Base-by-base conservation (phyloP, 1,140 invertebrate genomes). In the Drosophila oshimai region DNA sequence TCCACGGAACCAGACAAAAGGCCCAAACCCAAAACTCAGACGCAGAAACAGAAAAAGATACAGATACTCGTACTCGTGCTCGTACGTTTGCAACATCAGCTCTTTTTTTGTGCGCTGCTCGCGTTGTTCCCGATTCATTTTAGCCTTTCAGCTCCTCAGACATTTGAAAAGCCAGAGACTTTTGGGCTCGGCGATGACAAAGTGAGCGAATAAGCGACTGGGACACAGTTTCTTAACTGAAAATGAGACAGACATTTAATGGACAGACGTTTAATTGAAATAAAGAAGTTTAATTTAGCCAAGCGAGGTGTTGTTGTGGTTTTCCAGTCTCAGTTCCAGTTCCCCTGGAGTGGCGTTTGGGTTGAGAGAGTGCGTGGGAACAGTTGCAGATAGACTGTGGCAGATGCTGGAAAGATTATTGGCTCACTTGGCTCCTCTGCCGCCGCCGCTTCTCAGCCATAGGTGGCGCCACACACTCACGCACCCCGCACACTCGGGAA, bases 261-360 rank as follows among this genome's bases (percentile, higher is more conserved):
- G 55, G 65, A 54, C 62, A 55, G 60, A 62, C 72, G 61, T 80
- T 87, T 86, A 86, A 86, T 86, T 87, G 80, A 86, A 86, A 86
- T 86, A 86, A 87, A 86, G 76, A 86, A 86, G 80, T 86, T 86
- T 87, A 86, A 86, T 86, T 86, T 86, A 81, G 80, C 81, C 28
- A 65, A 79, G 68, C 67, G 75, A 86, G 72, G 81, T 86, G 78
- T 83, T 83, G 73, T 49, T 69, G 64, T n/a, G n/a, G n/a, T n/a
- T n/a, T n/a, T n/a, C n/a, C 70, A 33, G 53, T 33, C 42, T 33
- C 34, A 42, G 58, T 51, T 61, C 53, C 51, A 53, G 24, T 36
- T 58, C 24, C 44, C 20, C 67, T 64, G 57, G 60, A 77, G 58
- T 62, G 53, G 28, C 53, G 53, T 62, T 60, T 33, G n/a, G 12